These are phyloP conservation scores for Dastarcus helophoroides DNA, from an alignment of 2,888 invertebrate genomes.

Conservation along the genomic window DNA sequence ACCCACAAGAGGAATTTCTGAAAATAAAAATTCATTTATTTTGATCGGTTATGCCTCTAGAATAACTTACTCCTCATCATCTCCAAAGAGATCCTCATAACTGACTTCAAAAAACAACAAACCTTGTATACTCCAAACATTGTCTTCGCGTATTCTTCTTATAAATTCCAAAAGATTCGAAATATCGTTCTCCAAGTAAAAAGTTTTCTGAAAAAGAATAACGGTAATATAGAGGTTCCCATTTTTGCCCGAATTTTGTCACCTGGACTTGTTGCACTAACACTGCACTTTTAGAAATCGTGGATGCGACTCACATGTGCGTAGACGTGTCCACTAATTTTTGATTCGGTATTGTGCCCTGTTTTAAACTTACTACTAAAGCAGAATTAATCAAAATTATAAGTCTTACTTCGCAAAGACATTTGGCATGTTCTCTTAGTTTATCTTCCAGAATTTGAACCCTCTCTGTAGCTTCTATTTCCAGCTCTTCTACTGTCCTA, in stretches of 20 bases:
- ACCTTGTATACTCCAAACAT: slow-evolving; percentile 34
- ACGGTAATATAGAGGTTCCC: slow-evolving; percentile 25
- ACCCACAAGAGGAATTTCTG: too few species aligned
- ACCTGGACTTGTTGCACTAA: too few species aligned
- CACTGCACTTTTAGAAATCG: too few species aligned
- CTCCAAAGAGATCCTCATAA: slow-evolving; percentile 30
- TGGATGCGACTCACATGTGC: too few species aligned
- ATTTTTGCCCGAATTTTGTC: too few species aligned
- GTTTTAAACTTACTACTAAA: too few species aligned
- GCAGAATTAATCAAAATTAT: not conserved
- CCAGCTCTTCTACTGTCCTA: slow-evolving; percentile 54
- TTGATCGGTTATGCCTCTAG: too few species aligned
- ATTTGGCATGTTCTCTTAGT: slow-evolving; percentile 35
- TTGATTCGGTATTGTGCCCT: too few species aligned
- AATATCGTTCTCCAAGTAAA: slow-evolving; percentile 31
- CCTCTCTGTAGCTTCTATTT: slow-evolving; percentile 49
- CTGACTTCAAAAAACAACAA: slow-evolving; percentile 37
- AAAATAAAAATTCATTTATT: too few species aligned
- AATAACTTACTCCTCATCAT: slow-evolving; percentile 1
- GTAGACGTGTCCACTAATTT: too few species aligned
- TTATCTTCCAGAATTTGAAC: slow-evolving; percentile 45
- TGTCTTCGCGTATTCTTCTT: slow-evolving; percentile 33
- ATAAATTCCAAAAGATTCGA: slow-evolving; percentile 38
- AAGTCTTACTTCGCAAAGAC: slow-evolving; percentile 33
- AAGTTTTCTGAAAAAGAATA: slow-evolving; percentile 29